Conservation (phyloP, 2,113 vertebrate genomes). For the Eulemur rufifrons region DNA sequence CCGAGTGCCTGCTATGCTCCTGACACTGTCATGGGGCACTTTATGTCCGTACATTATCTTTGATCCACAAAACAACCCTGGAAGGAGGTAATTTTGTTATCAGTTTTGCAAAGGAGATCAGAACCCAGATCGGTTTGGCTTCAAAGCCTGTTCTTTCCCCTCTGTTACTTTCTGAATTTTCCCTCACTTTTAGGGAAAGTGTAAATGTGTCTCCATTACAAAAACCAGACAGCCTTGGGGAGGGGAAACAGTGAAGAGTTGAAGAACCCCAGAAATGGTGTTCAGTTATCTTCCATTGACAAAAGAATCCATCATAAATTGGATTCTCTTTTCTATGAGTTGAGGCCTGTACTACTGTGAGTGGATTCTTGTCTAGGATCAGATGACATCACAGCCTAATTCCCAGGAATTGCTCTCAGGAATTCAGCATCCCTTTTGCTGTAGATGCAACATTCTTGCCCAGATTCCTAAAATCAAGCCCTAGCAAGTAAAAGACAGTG, state of each 20-base stretch:
- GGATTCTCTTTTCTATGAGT: too few species aligned
- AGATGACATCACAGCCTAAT: neutral
- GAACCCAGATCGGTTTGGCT: neutral
- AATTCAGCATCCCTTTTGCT: neutral
- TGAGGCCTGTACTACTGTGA: neutral
- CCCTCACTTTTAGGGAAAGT: neutral
- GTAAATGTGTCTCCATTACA: neutral
- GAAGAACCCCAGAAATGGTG: neutral
- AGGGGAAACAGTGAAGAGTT: neutral
- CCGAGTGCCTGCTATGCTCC: neutral
- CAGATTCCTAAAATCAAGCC: neutral
- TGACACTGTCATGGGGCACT: neutral
- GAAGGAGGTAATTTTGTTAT: neutral
- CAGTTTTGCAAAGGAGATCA: neutral
- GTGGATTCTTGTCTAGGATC: neutral
- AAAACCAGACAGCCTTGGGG: neutral
- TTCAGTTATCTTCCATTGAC: neutral
- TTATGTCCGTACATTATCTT: neutral
- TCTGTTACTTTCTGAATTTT: neutral
- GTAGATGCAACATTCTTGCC: neutral
- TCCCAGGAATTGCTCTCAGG: neutral
- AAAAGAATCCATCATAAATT: neutral
- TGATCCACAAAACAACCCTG: neutral
- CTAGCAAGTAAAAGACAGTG: neutral
- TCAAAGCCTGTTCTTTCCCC: neutral